These are phyloP conservation scores for Dunckerocampus dactyliophorus DNA, from an alignment of 2,113 vertebrate species.

Conservation along the genomic window DNA sequence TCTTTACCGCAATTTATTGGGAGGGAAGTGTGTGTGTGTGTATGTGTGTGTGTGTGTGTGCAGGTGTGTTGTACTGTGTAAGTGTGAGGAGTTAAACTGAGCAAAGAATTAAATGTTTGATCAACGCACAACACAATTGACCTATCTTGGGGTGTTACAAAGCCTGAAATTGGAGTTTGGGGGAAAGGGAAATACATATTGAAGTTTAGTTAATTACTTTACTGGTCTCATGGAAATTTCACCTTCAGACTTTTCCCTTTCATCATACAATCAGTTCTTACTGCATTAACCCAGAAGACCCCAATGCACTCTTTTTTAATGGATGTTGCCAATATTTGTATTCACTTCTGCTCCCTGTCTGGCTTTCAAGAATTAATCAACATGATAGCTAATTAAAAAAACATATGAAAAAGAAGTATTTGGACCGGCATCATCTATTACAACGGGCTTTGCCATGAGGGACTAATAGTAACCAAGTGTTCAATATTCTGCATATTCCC, in stretches of 20 bases:
- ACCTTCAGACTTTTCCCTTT: conserved; percentile 24
- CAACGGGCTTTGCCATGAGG: not conserved
- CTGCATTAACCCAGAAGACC: conserved; percentile 8
- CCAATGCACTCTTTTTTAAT: conserved; percentile 5
- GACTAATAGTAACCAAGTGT: no score
- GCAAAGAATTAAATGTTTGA: conserved; percentile 27
- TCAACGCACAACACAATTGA: conserved; percentile 22
- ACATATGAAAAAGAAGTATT: not conserved
- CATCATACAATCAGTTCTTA: not conserved
- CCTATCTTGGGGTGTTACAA: conserved; percentile 4
- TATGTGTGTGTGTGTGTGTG: no score
- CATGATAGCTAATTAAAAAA: not conserved
- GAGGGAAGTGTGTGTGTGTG: not conserved
- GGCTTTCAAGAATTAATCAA: not conserved
- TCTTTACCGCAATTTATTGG: conserved; percentile 38
- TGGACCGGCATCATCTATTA: not conserved
- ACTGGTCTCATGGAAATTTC: conserved; percentile 15
- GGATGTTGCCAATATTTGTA: not conserved
- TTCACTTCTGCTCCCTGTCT: not conserved
- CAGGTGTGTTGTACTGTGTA: not conserved
- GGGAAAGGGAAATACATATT: not conserved
- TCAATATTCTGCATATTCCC: not conserved
- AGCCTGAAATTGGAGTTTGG: conserved; percentile 17
- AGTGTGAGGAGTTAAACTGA: conserved; percentile 23
- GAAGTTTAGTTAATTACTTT: conserved; percentile 20